These are phyloP conservation scores for Hyphantria cunea DNA, from an alignment of 1,140 invertebrate species.

Conservation along the genomic window DNA sequence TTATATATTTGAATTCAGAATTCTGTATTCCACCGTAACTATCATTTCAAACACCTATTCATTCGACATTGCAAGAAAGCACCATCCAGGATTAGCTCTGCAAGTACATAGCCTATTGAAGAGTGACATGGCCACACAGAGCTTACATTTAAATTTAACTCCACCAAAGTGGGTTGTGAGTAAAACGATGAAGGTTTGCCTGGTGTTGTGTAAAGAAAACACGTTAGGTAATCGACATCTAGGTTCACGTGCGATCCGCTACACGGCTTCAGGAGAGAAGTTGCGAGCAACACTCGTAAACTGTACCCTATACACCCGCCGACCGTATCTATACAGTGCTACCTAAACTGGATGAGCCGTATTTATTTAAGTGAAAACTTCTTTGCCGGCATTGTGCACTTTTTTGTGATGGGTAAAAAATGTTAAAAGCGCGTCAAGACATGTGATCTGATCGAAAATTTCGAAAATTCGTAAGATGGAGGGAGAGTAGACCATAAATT, in stretches of 20 bases:
- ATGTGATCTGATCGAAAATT: too few relatives aligned
- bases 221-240: slow-evolving; percentile 36
- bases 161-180: slow-evolving; percentile 24
- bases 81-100: too few relatives aligned
- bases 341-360: slow-evolving; percentile 26
- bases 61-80: too few relatives aligned
- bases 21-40: too few relatives aligned
- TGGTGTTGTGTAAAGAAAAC: slow-evolving; percentile 32
- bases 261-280: slow-evolving; percentile 30
- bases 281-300: slow-evolving; percentile 52
- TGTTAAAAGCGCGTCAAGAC: too few relatives aligned
- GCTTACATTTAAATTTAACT: slow-evolving; percentile 29
- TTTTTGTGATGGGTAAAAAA: too few relatives aligned
- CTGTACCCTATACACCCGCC: slow-evolving; percentile 30
- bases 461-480: too few relatives aligned
- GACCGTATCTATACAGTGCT: slow-evolving; percentile 1
- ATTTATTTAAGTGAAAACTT: too few relatives aligned
- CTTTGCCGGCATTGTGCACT: too few relatives aligned
- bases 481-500: too few relatives aligned
- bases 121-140: not conserved
- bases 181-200: slow-evolving; percentile 19
- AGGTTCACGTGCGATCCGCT: slow-evolving; percentile 32
- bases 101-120: not conserved
- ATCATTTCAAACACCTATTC: too few relatives aligned
- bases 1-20: too few relatives aligned